Conservation (phyloP, 2,888 invertebrate genomes). For the Cheilosia grossa region DNA sequence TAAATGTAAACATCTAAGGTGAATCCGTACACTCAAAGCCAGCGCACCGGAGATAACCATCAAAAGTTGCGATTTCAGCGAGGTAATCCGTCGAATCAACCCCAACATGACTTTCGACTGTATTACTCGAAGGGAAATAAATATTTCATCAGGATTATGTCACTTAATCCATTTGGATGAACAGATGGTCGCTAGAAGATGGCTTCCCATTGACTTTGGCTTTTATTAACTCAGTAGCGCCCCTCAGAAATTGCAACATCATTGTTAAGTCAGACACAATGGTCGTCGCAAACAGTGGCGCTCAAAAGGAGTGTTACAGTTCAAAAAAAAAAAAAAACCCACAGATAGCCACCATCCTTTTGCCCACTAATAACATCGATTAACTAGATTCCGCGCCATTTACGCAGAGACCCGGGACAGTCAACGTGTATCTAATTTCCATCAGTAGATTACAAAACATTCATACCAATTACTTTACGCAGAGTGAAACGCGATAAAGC, state of each 20-base stretch:
- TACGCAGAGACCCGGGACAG: slow-evolving; percentile 14
- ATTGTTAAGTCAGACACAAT: not conserved
- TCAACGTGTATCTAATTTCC: slow-evolving; percentile 42
- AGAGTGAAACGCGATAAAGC: slow-evolving; percentile 36
- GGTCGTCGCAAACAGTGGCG: not conserved
- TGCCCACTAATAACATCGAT: slow-evolving; percentile 56
- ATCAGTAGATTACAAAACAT: slow-evolving; percentile 61
- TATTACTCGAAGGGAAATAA: slow-evolving; percentile 1
- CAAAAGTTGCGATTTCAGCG: not conserved
- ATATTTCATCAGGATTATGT: slow-evolving; percentile 28
- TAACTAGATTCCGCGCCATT: slow-evolving; percentile 42
- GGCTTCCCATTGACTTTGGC: slow-evolving; percentile 1
- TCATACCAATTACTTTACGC: slow-evolving; percentile 62
- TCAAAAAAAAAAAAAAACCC: not conserved
- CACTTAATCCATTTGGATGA: slow-evolving; percentile 21
- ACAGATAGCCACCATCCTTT: slow-evolving; percentile 25
- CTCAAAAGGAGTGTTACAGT: not conserved
- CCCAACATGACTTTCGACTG: slow-evolving; percentile 9
- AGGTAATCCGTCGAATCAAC: slow-evolving; percentile 16
- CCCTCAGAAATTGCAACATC: not conserved
- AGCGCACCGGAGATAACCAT: slow-evolving; percentile 1
- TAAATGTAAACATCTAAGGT: not conserved
- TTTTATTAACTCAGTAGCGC: not conserved
- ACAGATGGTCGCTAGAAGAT: slow-evolving; percentile 2
- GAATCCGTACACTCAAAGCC: not conserved